Base-by-base conservation (phyloP, 2,888 invertebrate species). In the Plutella xylostella region DNA sequence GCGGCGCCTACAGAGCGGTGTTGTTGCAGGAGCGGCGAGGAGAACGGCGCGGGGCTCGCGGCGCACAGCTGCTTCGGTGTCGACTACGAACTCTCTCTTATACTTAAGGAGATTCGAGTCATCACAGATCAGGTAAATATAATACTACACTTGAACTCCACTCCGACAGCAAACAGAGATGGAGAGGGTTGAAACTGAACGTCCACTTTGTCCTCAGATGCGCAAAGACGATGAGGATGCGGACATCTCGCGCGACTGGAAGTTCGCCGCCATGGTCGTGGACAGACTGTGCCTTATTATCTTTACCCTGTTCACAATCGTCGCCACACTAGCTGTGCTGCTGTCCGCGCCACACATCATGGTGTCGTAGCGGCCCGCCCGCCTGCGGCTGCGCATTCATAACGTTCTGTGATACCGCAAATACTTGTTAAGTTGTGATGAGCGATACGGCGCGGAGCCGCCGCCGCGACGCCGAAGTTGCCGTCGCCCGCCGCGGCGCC, bases 201-300 rank as follows among this genome's bases (percentile, higher is more conserved):
- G 14, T 9, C 17, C n/a, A 5, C 3, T 28, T 28, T n/a, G 20
- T 28, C 7, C 17, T 21, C 91, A 96, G 88, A 90, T 97, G 87
- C 92, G 94, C 79, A 93, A 93, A 83, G 96, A 96, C 75, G 97
- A 98, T 85, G 93, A 95, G 80, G 92, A 94, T 69, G 91, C 92
- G 82, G 95, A 94, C 84, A 89, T 96, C 79, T 92, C 96, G 82
- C 94, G 94, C 87, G 97, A 97, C 91, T 98, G 98, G 98, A 97
- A 97, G 88, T 98, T 97, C 87, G 97, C 97, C 84, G 97, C 97
- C 85, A 97, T 97, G 96, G 97, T 98, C 87, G 96, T 98, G 88
- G 98, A 98, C 91, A 92, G 97, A 90, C 91, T 97, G 90, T 98
- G 98, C 92, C 94, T 98, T 91, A 96, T 97, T 89, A 92, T 97